Base-by-base conservation (phyloP, 2,888 invertebrate species). In the Drosophila paranaensis region DNA sequence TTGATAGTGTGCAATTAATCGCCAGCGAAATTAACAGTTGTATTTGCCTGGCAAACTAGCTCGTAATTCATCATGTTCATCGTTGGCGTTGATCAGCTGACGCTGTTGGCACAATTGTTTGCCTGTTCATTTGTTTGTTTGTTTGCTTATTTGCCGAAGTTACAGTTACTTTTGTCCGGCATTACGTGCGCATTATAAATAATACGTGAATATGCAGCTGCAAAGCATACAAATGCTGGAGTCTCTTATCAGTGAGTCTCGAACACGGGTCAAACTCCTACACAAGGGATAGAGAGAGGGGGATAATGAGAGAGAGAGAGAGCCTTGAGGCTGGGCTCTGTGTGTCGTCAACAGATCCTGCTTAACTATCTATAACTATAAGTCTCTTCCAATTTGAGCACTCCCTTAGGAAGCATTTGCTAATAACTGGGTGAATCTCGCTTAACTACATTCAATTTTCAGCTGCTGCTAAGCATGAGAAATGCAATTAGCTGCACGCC, bases 401-500 rank as follows among this genome's bases (percentile, higher is more conserved):
- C 35, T 51, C 20, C 10, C 27, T n/a, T 25, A 11, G 11, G 10
- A 60, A 53, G 14, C 1, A 25, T 10, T 42, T 33, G 67, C 45
- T 70, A 79, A 75, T 75, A 27, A 39, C 14, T 79, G 76, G 76
- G 79, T 68, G 79, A 72, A 71, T 65, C 63, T 61, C 60, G 30
- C 20, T 16, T 20, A 57, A 71, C 64, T 48, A 57, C 55, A 65
- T 70, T 75, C 20, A 37, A 40, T 40, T 60, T 42, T 48, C 48
- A n/a, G n/a, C 30, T 11, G 48, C 27, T 51, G 45, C 35, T 57
- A 43, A 46, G 69, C 48, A 57, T 53, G 64, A 53, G 53, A 58
- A 45, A 27, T 33, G 51, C 69, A 87, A 84, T 84, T 84, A 84
- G 50, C 72, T 43, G 60, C 81, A 83, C 79, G 84, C 68, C 62